phyloP scores from a whole-genome alignment of 1,140 invertebrate species.

The Centruroides vittatus region DNA sequence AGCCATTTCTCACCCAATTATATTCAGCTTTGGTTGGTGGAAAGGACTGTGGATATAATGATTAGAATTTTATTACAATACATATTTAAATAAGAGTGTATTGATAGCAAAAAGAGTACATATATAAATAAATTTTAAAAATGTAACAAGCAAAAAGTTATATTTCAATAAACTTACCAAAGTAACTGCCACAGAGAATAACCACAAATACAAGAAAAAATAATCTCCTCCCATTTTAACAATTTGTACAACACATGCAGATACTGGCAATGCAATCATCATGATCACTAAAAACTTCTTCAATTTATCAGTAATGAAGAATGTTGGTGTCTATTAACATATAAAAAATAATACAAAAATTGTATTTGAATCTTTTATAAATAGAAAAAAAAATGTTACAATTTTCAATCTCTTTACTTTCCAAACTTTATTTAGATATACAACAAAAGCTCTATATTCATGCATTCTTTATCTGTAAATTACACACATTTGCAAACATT shows the following conservation, averaged over 20 bases:
- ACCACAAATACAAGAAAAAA: slow-evolving; percentile 93
- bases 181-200: slow-evolving; percentile 58
- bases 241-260: slow-evolving; percentile 69
- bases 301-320: slow-evolving; percentile 88
- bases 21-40: too few species aligned
- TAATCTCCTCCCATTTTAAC: slow-evolving; percentile 48
- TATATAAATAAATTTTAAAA: too few species aligned
- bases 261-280: slow-evolving; percentile 60
- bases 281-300: slow-evolving; percentile 71
- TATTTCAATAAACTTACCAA: slow-evolving; percentile 27
- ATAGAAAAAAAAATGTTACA: neutral
- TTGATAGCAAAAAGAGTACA: too few species aligned
- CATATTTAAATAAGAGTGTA: too few species aligned
- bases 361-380: too few species aligned
- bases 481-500: neutral
- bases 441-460: neutral
- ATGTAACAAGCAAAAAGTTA: too few species aligned
- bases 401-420: neutral
- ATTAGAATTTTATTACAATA: too few species aligned
- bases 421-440: neutral
- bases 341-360: slow-evolving; percentile 23
- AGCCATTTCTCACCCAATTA: too few species aligned
- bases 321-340: slow-evolving; percentile 54
- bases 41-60: too few species aligned
- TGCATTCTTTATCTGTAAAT: neutral